Base-by-base conservation (phyloP, 2,797 vertebrate genomes). In the Sparidentex hasta region DNA sequence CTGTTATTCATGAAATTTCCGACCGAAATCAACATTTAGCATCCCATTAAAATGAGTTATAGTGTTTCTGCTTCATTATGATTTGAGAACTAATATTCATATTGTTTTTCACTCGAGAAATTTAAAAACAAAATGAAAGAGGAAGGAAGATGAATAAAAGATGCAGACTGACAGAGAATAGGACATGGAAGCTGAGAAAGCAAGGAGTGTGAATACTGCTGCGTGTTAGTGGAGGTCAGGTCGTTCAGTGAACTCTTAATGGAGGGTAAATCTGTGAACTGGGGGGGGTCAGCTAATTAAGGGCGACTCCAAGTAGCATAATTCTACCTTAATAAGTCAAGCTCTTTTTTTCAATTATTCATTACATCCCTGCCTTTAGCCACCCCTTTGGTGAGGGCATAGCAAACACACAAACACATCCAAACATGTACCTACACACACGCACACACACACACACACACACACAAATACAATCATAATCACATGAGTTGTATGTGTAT, bases 261-360 rank as follows among this genome's bases (percentile, higher is more conserved):
- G 70, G 72, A 82, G 73, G 74, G 21, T 80, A 84, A 91, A 90
- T 92, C 74, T 83, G 68, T 62, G 29, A 65, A 82, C 74, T 74
- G 76, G 56, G 71, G 43, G 43, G 43, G 74, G 77, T 84, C 73
- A 69, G 68, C 73, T 87, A 88, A 92, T 91, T 92, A 80, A 82
- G 33, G 76, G 25, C 70, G 74, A 83, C 71, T 85, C 74, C 68
- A 55, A 75, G 43, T 69, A 71, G 71, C 78, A 83, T 87, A 83
- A 87, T 85, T 84, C 46, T 56, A 55, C 76, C 63, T 90, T 64
- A 91, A 90, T 91, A 90, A 90, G 86, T 87, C 70, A 91, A 57
- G 44, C 44, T 82, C 61, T 80, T 82, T 66, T 66, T 72, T 78
- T 81, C 71, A 92, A 91, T 87, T 71, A 90, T 88, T 89, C 69